Evolutionary conservation across 1,140 invertebrate genomes (phyloP), one percentile per base, ranked within the genome.

Genomic region (Anoplolepis gracilipes): DNA sequence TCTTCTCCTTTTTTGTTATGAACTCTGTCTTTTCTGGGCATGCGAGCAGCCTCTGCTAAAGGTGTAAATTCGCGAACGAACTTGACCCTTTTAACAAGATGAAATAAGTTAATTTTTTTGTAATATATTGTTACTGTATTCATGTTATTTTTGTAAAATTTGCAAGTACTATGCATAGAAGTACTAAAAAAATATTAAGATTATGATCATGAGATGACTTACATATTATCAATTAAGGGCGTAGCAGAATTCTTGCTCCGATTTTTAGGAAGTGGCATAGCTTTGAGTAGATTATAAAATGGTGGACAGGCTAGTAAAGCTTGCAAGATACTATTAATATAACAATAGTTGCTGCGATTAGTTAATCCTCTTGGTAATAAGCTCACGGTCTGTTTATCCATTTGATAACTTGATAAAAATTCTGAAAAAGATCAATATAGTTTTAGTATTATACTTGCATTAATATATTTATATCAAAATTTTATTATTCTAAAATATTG

Each of bases 281-380:
- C 96, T 89, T 96, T 97, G 87, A 99, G 95, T 91, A 99, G 95
- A 95, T 99, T 98, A 93, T 98, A 99, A 95, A 99, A 98, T 0
- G 98, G 98, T 22, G 98, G 98, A 94, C 98, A 99, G 33, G 98
- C 98, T 0, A 99, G 95, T 69, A 99, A 95, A 0, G 98, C 98
- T 95, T 98, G 98, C 49, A 98, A 94, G 81, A 98, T 98, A 39
- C 98, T 98, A 95, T 99, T 99, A 36, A 99, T 98, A 92, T 99
- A 99, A 95, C 98, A 99, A 95, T 98, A 99, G 95, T 99, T 99
- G 67, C 97, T 98, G 72, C 97, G 96, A 94, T 99, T 99, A 53
- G 97, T 97, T 19, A 99, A 96, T 11, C 98, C 98, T 75, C 98
- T 96, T 0, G 98, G 98, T 91, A 97, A 96, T 22, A 99, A 93